These are phyloP conservation scores for Lasiurus cinereus DNA, from an alignment of 2,113 vertebrate species.

Conservation along the genomic window DNA sequence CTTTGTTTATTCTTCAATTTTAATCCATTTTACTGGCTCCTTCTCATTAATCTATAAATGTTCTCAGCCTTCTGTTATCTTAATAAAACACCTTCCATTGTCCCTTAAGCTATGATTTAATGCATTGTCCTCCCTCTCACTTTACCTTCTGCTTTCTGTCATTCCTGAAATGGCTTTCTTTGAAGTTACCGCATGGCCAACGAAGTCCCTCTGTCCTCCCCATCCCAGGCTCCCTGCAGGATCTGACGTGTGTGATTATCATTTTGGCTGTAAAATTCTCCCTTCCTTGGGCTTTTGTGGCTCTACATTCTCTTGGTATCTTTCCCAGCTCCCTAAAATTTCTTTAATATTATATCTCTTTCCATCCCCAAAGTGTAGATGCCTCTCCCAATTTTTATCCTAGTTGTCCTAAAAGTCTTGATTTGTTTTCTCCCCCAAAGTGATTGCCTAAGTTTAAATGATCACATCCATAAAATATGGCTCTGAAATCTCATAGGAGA, in stretches of 20 bases:
- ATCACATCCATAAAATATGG: background rate
- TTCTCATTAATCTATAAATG: background rate
- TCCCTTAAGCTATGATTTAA: background rate
- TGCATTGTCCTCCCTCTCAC: background rate
- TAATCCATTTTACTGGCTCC: slow-evolving; percentile 6
- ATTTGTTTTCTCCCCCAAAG: background rate
- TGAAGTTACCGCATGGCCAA: background rate
- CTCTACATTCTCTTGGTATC: background rate
- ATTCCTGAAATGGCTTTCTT: background rate
- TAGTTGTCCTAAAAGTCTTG: background rate
- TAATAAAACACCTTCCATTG: slow-evolving; percentile 1
- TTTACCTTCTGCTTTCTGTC: background rate
- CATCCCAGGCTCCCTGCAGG: background rate
- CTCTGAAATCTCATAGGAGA: background rate
- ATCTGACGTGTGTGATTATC: too few relatives aligned
- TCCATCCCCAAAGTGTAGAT: background rate
- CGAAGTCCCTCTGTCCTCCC: background rate
- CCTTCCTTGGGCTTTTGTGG: background rate
- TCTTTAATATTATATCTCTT: background rate
- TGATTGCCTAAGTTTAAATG: background rate
- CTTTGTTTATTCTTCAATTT: slow-evolving; percentile 33
- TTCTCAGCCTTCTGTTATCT: background rate
- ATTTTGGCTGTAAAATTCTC: background rate
- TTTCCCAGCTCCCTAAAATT: background rate
- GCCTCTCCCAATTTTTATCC: background rate